Base-by-base conservation (phyloP, 2,113 vertebrate species). In the Sapajus apella region DNA sequence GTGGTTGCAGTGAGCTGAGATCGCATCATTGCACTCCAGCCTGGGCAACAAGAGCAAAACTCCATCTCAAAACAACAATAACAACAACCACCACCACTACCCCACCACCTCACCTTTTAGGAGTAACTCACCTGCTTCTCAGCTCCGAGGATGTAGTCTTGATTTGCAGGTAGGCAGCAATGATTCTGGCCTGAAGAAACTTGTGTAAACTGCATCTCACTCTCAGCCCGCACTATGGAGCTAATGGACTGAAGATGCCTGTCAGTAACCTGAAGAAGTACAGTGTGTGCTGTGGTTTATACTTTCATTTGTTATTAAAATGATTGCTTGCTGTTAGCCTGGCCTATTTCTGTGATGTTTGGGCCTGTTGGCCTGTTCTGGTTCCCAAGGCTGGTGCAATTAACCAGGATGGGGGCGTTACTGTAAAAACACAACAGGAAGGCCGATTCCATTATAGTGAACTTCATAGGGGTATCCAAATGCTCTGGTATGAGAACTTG, bases 361-460 rank as follows among this genome's bases (percentile, higher is more conserved):
- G 79, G 94, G 95, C 81, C 96, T 92, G 21, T 77, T 85, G 96
- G 87, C 72, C 70, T 47, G 3, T 80, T 82, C 89, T 92, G 91
- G 76, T 90, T 91, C 96, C 93, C 75, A 82, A 86, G 87, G 43
- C 89, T 79, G 76, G 81, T 77, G 56, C 95, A 87, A 93, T 96
- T 96, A 94, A 87, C 93, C 77, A 80, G 94, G 76, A 70, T 88
- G 94, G 95, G 93, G 76, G 66, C 0, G 1, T 76, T 75, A 23
- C 75, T 23, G 14, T 83, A 40, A 61, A 80, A 91, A 93, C 86
- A 86, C 95, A 70, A 79, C 82, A 89, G 92, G 86, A 89, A 91
- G 96, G 89, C 96, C 93, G 93, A 89, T 96, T 95, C 89, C 96
- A 80, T 83, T 96, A 56, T 30, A 14, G 30, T 30, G 84, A 88